These are phyloP conservation scores for Gadopsis bispinosus DNA, from an alignment of 2,797 vertebrate genomes.

Conservation along the genomic window DNA sequence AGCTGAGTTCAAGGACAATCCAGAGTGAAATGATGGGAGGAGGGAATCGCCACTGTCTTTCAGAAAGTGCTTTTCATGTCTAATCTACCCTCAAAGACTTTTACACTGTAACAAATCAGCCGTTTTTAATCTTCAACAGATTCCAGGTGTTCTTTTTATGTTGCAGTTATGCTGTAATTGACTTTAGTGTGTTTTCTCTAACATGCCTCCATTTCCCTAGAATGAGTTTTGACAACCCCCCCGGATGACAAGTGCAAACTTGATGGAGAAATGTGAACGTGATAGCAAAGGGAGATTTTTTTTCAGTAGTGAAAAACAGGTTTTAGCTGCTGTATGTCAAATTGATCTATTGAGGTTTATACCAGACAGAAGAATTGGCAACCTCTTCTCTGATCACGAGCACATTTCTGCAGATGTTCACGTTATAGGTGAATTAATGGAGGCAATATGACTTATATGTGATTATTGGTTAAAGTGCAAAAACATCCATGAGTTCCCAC, in stretches of 20 bases:
- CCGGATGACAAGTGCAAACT: conserved; percentile 34
- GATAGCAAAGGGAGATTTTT: background rate
- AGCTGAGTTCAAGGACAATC: conserved; percentile 63
- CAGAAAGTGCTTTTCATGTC: background rate
- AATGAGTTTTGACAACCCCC: conserved; percentile 34
- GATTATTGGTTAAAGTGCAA: background rate
- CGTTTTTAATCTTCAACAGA: background rate
- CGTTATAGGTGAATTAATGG: background rate
- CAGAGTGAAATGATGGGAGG: conserved; percentile 26
- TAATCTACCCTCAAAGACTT: background rate
- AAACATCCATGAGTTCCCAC: background rate
- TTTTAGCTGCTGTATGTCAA: background rate
- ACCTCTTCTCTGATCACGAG: background rate
- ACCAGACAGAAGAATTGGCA: background rate
- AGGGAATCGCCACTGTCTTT: background rate
- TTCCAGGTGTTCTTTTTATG: conserved; percentile 14
- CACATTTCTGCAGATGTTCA: background rate
- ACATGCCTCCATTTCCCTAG: conserved; percentile 25
- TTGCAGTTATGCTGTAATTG: conserved; percentile 3
- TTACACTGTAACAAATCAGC: background rate
- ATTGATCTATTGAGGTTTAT: background rate
- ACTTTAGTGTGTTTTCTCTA: conserved; percentile 7
- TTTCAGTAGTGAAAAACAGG: background rate
- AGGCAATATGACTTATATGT: no score
- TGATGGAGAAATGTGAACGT: conserved; percentile 14